A percentile compares a stretch with the other conserved stretches of the same genome.
Evolutionary conservation across 2,888 invertebrate species (phyloP).

Genomic region (Unio delphinus): DNA sequence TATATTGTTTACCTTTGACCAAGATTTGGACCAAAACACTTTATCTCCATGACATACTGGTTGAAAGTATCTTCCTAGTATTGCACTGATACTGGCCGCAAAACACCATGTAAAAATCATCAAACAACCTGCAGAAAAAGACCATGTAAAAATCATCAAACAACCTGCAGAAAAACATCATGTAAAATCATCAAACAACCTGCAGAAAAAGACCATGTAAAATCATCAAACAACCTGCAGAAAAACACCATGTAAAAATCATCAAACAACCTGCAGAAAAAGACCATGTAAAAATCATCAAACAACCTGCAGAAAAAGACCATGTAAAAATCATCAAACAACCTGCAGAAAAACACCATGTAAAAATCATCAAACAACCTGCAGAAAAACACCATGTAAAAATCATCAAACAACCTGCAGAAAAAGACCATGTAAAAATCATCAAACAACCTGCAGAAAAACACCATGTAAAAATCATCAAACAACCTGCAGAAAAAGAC

Average conservation of each 20-base stretch:
- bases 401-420: background rate
- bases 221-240: too few relatives aligned
- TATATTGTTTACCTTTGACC: slow-evolving; percentile 22
- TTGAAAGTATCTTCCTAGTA: slow-evolving; percentile 70
- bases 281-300: slow-evolving; percentile 14
- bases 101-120: slow-evolving; percentile 72
- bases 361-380: slow-evolving; percentile 70
- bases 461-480: slow-evolving; percentile 67
- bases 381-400: slow-evolving; percentile 1
- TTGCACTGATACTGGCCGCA: slow-evolving; percentile 66
- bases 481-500: slow-evolving; percentile 50
- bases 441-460: slow-evolving; percentile 50
- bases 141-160: background rate
- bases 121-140: slow-evolving; percentile 52
- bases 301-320: slow-evolving; percentile 70
- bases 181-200: slow-evolving; percentile 59
- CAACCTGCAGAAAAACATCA: too few relatives aligned
- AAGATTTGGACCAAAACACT: slow-evolving; percentile 30
- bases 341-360: slow-evolving; percentile 69
- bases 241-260: too few relatives aligned
- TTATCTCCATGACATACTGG: slow-evolving; percentile 62
- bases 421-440: too few relatives aligned
- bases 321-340: slow-evolving; percentile 60
- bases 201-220: slow-evolving; percentile 68
- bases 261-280: too few relatives aligned